Base-by-base conservation (phyloP, 2,888 invertebrate genomes). In the Acholoe squamosa region DNA sequence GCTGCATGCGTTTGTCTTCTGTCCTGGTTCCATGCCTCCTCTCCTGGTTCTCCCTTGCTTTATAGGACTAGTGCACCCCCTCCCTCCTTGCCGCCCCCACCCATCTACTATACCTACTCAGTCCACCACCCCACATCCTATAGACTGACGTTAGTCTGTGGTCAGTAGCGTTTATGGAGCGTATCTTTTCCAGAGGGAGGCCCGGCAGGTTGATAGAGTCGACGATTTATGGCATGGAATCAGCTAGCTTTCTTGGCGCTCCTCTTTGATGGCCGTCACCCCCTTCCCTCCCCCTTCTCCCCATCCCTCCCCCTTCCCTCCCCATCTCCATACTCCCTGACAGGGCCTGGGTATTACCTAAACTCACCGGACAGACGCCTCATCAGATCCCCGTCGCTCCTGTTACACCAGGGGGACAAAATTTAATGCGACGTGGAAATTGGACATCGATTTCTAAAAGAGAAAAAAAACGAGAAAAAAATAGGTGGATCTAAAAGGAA, bases 351-450 rank as follows among this genome's bases (percentile, higher is more conserved):
- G 80, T 43, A 80, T 80, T 80, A 80, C 34, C 80, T 43, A 33
- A 43, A 80, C 80, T 25, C 43, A 25, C 22, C 80, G n/a, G 80
- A 80, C 33, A 22, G 80, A 80, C 80, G 19, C 80, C 80, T 80
- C 80, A 80, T 80, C 80, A 80, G 80, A 80, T 80, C 43, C 34
- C 80, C 80, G 80, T 43, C 80, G n/a, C 80, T 80, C 80, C 80
- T 19, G 80, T 80, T 80, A 80, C 80, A 80, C 80, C 43, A 43
- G 80, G n/a, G 80, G 80, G 80, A 80, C 80, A 80, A 80, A 80
- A 80, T 80, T 80, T 80, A 80, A 80, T 80, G 80, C 80, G 80
- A 80, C 80, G 80, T 80, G 80, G 80, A 80, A 80, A 80, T 80
- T 80, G 80, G 80, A 80, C 80, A 80, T 80, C 80, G 80, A 80